Evolutionary conservation across 2,113 vertebrate species (phyloP).

Genomic region (Uria lomvia): DNA sequence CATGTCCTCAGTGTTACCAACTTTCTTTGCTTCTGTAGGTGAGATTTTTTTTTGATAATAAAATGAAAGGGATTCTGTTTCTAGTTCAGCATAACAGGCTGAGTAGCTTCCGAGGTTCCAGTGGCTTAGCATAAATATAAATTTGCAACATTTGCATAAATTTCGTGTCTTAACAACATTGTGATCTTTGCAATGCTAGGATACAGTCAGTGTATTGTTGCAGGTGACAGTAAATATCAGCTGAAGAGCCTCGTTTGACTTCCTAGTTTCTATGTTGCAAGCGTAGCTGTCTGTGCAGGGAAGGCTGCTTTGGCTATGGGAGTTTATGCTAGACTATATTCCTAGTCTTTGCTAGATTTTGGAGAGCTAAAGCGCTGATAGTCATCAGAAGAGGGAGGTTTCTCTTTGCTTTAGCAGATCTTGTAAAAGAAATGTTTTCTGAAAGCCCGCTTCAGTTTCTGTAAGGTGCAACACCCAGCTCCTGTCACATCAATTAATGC

Average conservation of each 20-base stretch:
- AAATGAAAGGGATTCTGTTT: background rate
- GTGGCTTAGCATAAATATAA: background rate
- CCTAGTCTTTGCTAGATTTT: background rate
- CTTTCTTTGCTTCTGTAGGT: background rate
- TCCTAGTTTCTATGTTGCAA: background rate
- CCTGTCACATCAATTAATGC: conserved; percentile 46
- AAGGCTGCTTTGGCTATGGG: background rate
- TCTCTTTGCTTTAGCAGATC: background rate
- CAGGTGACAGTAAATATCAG: background rate
- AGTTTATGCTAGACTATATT: background rate
- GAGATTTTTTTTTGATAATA: background rate
- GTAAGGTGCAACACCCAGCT: background rate
- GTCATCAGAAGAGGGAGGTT: background rate
- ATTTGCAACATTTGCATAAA: background rate
- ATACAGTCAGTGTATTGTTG: background rate
- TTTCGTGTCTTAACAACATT: background rate
- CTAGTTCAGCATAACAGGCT: background rate
- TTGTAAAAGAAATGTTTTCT: background rate
- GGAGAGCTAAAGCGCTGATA: background rate
- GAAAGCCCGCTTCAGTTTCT: background rate
- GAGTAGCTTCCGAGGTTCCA: background rate
- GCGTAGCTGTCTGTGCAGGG: background rate
- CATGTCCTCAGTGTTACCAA: rapidly evolving
- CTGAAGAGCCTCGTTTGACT: background rate
- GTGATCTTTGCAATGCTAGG: background rate